Evolutionary conservation across 1,140 invertebrate species (phyloP).

Genomic region (Neotoxoptera formosana): DNA sequence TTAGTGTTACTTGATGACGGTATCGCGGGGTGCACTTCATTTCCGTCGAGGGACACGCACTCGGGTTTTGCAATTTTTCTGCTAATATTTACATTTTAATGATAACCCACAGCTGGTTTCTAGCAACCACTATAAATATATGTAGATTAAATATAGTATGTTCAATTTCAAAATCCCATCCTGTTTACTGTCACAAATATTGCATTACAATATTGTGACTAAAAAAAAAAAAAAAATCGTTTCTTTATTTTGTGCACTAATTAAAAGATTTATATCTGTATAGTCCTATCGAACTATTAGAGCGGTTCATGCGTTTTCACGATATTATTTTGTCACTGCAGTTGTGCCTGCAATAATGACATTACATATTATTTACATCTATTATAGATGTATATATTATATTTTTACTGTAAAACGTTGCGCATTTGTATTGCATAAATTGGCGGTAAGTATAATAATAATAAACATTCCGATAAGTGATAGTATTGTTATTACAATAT

Average conservation of each 20-base stretch:
- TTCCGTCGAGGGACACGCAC: not conserved
- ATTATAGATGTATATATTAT: not conserved
- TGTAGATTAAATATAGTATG: not conserved
- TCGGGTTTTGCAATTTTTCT: not conserved
- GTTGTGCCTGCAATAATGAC: not conserved
- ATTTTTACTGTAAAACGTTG: not conserved
- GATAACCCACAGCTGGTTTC: not conserved
- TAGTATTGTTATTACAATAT: not conserved
- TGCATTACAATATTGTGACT: not conserved
- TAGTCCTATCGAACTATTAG: not conserved
- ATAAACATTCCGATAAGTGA: not conserved
- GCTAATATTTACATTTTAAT: constrained; percentile 35
- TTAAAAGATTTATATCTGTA: constrained; percentile 1
- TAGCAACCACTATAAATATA: not conserved
- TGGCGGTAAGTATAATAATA: not conserved
- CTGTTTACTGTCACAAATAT: not conserved
- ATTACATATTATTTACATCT: not conserved
- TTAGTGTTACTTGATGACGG: constrained; percentile 21
- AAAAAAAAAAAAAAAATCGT: not conserved
- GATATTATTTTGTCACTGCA: not conserved
- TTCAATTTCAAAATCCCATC: constrained; percentile 32
- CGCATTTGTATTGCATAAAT: not conserved
- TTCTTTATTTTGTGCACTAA: constrained; percentile 8
- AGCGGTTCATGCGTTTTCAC: not conserved
- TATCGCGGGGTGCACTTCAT: constrained; percentile 6